These are phyloP conservation scores for Eulemur coronatus DNA, from an alignment of 2,797 vertebrate genomes.

Conservation along the genomic window DNA sequence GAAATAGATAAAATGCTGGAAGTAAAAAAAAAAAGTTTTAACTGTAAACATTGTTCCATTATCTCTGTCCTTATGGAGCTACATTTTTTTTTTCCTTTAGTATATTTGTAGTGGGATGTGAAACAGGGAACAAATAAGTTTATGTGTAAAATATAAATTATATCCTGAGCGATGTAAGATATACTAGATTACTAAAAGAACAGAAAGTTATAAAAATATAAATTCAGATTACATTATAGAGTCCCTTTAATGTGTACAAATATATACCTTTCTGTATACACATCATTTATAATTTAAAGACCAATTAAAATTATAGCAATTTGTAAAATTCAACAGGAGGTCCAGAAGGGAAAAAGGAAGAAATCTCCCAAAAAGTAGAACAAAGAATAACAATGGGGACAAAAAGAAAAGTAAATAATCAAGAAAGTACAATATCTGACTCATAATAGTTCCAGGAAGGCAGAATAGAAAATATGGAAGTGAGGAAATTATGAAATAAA, in stretches of 20 bases:
- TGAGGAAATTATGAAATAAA: constrained; percentile 18
- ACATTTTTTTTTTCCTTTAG: too few relatives aligned
- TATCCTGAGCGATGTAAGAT: constrained; percentile 3
- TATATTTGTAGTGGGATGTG: too few relatives aligned
- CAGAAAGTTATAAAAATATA: neutral
- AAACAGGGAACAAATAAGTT: too few relatives aligned
- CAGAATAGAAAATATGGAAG: neutral
- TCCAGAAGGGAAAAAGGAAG: neutral
- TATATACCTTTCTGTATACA: neutral
- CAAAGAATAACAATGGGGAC: neutral
- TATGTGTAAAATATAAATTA: too few relatives aligned
- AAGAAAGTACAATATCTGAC: neutral
- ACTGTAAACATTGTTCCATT: neutral
- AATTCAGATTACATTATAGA: neutral
- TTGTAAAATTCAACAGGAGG: neutral
- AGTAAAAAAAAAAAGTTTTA: neutral
- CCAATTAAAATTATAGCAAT: neutral
- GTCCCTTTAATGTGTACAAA: neutral
- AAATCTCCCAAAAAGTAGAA: neutral
- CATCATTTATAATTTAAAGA: neutral
- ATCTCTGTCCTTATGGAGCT: too few relatives aligned
- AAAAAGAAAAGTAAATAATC: neutral
- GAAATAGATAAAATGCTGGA: neutral
- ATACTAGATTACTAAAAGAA: neutral
- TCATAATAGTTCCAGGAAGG: neutral